A percentile compares a stretch with the other conserved stretches of the same genome.
Conservation (phyloP, 53 echinoderm and acorn worm species). For the Astropecten irregularis region DNA sequence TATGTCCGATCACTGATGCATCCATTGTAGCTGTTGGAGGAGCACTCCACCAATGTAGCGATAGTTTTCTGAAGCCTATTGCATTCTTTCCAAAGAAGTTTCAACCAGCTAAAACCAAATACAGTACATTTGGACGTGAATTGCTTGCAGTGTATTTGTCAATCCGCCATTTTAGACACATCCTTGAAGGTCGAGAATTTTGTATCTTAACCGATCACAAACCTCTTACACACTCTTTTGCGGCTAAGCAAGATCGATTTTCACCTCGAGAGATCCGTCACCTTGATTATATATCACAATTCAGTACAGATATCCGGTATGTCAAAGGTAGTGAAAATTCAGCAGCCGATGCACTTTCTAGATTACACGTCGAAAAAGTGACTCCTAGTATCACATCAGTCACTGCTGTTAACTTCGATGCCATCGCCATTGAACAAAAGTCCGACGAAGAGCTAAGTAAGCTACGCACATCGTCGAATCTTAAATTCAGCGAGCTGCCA, state of each 20-base stretch:
- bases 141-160: slow-evolving; percentile 48
- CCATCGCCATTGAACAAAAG: neutral
- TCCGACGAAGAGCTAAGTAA: neutral
- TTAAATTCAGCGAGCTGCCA: neutral
- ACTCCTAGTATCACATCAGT: neutral
- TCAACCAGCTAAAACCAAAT: slow-evolving; percentile 42
- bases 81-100: slow-evolving; percentile 36
- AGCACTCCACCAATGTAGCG: slow-evolving; percentile 35
- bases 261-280: slow-evolving; percentile 63
- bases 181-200: slow-evolving; percentile 59
- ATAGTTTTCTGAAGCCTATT: slow-evolving; percentile 48
- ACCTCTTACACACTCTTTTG: slow-evolving; percentile 49
- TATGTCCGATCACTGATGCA: too few species aligned
- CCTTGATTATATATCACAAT: slow-evolving; percentile 66
- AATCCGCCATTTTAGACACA: slow-evolving; percentile 52
- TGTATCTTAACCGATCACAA: too few species aligned
- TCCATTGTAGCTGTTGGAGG: slow-evolving; percentile 26
- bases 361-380: slow-evolving; percentile 10
- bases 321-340: slow-evolving; percentile 54
- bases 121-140: slow-evolving; percentile 54
- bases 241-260: slow-evolving; percentile 40
- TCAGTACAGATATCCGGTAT: slow-evolving; percentile 56
- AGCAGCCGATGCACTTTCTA: slow-evolving; percentile 64
- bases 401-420: neutral
- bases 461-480: neutral